Conservation (phyloP, 2,888 invertebrate genomes). For the Tenthredo scrophulariae region DNA sequence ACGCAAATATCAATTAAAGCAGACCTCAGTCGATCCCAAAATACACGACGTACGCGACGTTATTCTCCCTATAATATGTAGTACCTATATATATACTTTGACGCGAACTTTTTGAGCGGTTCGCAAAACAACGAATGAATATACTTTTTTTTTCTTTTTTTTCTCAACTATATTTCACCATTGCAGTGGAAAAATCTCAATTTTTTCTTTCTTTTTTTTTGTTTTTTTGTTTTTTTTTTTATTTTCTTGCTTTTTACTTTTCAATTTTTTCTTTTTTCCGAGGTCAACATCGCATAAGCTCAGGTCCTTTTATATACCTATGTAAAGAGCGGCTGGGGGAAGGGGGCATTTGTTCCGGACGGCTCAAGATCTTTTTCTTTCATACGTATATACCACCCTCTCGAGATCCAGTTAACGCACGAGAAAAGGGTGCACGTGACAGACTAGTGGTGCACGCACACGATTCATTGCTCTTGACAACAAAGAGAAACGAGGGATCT, state of each 20-base stretch:
- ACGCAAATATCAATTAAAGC: background rate
- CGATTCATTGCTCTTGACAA: slow-evolving; percentile 50
- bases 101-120: background rate
- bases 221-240: background rate
- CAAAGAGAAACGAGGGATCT: slow-evolving; percentile 48
- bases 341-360: slow-evolving; percentile 2
- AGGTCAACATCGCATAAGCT: slow-evolving; percentile 5
- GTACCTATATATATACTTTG: too few relatives aligned
- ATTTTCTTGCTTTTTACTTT: too few relatives aligned
- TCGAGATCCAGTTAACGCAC: slow-evolving; percentile 41
- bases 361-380: slow-evolving; percentile 23
- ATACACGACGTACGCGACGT: background rate
- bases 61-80: too few relatives aligned
- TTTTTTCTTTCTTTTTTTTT: background rate
- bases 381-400: slow-evolving; percentile 23
- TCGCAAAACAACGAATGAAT: slow-evolving; percentile 27
- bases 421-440: slow-evolving; percentile 38
- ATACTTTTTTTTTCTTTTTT: background rate
- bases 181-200: background rate
- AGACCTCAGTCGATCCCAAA: background rate
- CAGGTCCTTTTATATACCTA: slow-evolving; percentile 22
- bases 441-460: slow-evolving; percentile 41
- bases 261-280: background rate
- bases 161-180: background rate
- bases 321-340: background rate